phyloP scores from a whole-genome alignment of 2,113 vertebrate species.

The Tachycineta bicolor region DNA sequence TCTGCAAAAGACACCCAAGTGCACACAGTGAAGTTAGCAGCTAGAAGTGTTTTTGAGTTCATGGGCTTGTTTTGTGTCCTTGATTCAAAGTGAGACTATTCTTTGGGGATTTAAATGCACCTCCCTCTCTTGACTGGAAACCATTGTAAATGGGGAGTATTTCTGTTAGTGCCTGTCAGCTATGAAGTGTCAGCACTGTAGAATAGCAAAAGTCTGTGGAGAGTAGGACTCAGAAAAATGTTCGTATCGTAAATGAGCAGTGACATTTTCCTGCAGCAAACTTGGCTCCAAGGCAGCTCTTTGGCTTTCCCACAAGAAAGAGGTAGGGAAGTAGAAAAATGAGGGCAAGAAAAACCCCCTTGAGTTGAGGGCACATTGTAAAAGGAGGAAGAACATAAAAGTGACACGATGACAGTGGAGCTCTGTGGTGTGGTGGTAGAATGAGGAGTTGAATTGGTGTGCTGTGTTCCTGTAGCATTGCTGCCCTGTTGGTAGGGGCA shows the following conservation, averaged over 20 bases:
- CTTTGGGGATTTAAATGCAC: neutral
- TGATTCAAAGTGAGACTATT: neutral
- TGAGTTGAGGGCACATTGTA: neutral
- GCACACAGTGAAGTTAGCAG: neutral
- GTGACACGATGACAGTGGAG: neutral
- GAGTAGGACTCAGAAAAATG: neutral
- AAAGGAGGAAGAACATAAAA: neutral
- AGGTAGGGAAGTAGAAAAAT: neutral
- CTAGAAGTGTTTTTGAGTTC: neutral
- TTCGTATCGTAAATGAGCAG: conserved; percentile 5
- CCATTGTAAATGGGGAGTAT: neutral
- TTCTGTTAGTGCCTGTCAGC: conserved; percentile 31
- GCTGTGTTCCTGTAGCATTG: neutral
- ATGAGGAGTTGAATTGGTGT: neutral
- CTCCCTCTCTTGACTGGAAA: neutral
- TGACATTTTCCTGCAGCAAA: neutral
- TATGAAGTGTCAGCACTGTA: neutral
- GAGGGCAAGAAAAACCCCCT: neutral
- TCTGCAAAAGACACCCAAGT: neutral
- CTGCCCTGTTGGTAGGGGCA: neutral
- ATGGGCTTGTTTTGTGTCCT: neutral
- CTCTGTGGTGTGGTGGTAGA: neutral
- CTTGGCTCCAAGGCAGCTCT: neutral
- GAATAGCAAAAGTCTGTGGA: neutral
- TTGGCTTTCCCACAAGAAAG: conserved; percentile 34